Evolutionary conservation across 2,888 invertebrate genomes (phyloP).

Genomic region (Cephus pulcher): DNA sequence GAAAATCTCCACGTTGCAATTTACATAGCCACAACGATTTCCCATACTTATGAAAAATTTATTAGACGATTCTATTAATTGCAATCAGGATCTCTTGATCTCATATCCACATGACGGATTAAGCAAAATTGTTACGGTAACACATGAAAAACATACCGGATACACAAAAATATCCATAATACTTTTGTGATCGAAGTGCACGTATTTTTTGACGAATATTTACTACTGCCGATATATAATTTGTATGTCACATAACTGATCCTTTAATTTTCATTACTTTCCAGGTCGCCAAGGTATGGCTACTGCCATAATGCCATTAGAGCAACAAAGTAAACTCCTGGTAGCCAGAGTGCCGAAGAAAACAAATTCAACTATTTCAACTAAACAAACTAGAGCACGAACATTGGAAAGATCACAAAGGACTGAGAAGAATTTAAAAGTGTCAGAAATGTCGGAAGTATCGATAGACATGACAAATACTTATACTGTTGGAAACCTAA

Average conservation of each 20-base stretch:
- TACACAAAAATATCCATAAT: neutral
- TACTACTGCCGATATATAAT: neutral
- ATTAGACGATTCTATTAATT: neutral
- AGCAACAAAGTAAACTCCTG: slow-evolving; percentile 34
- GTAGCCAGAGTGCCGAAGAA: slow-evolving; percentile 43
- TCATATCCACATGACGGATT: neutral
- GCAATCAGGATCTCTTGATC: neutral
- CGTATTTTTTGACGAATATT: neutral
- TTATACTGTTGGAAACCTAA: neutral
- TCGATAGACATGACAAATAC: neutral
- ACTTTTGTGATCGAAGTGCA: no score
- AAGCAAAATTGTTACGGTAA: neutral
- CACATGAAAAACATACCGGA: neutral
- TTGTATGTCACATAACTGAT: no score
- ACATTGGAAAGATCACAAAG: neutral
- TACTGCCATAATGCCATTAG: slow-evolving; percentile 30
- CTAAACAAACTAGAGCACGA: neutral
- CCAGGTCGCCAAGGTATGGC: slow-evolving; percentile 54
- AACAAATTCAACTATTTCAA: neutral
- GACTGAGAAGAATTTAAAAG: neutral
- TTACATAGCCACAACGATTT: neutral
- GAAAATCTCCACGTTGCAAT: neutral
- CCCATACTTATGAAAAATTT: neutral
- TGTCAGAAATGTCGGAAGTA: neutral
- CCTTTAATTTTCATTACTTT: neutral